These are phyloP conservation scores for Drosophila ezoana DNA, from an alignment of 2,888 invertebrate species.

Conservation along the genomic window DNA sequence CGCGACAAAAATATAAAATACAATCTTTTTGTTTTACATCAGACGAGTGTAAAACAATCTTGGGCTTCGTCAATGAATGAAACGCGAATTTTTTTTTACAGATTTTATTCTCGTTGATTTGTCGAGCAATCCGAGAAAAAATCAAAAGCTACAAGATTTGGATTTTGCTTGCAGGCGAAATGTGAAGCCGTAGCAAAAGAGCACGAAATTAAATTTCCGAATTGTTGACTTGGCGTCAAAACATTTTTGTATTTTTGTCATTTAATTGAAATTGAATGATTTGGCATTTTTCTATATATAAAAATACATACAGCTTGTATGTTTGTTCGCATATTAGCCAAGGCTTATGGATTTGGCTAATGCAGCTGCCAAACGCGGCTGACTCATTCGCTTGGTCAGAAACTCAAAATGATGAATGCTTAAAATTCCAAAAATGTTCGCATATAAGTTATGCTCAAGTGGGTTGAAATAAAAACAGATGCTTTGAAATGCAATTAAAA, in stretches of 20 bases:
- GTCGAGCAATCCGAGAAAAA: conserved; percentile 59
- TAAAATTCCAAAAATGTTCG: neutral
- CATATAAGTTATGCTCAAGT: conserved; percentile 1
- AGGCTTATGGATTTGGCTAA: conserved; percentile 53
- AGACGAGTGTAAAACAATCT: conserved; percentile 40
- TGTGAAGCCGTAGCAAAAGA: conserved; percentile 56
- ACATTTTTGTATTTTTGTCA: conserved; percentile 71
- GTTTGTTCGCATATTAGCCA: conserved; percentile 24
- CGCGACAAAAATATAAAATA: conserved; percentile 54
- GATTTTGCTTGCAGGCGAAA: conserved; percentile 45
- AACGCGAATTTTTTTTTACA: conserved; percentile 50
- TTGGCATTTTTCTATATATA: conserved; percentile 54
- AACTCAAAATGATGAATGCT: conserved; percentile 5
- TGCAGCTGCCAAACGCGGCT: conserved; percentile 49
- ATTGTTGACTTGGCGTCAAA: conserved; percentile 75
- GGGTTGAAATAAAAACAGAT: neutral
- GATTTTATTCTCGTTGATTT: conserved; percentile 32
- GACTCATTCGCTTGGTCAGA: conserved; percentile 47
- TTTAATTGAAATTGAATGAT: conserved; percentile 78
- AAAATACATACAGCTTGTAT: conserved; percentile 7
- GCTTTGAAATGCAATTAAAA: neutral
- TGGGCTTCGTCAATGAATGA: conserved; percentile 69
- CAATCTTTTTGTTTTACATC: conserved; percentile 11
- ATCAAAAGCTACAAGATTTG: conserved; percentile 36
- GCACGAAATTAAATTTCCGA: conserved; percentile 68